These are phyloP conservation scores for Liparis tanakae DNA, from an alignment of 2,797 vertebrate species.

Conservation along the genomic window DNA sequence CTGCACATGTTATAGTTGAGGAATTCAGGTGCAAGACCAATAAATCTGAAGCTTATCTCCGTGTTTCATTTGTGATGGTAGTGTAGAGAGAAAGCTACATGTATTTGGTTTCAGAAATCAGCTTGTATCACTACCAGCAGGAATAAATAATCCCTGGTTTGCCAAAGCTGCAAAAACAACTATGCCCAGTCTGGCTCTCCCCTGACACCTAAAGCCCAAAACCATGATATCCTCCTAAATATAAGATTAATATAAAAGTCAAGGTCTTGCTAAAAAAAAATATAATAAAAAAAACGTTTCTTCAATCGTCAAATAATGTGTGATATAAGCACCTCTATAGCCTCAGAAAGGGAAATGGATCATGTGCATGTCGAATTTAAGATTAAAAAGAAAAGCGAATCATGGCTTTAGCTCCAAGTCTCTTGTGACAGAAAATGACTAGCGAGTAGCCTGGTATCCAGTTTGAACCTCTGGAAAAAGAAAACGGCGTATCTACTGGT, in stretches of 20 bases:
- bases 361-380: constrained; percentile 1
- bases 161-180: constrained; percentile 51
- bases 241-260: constrained; percentile 18
- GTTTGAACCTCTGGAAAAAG: neutral
- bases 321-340: neutral
- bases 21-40: neutral
- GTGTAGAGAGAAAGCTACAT: constrained; percentile 10
- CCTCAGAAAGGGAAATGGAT: neutral
- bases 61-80: constrained; percentile 13
- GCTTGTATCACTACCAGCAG: constrained; percentile 35
- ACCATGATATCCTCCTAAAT: constrained; percentile 26
- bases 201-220: constrained; percentile 25
- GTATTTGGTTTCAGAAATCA: constrained; percentile 35
- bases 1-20: neutral
- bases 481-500: constrained; percentile 2
- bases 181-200: constrained; percentile 38
- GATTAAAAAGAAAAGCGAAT: neutral
- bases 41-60: neutral
- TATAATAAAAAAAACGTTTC: neutral
- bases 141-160: constrained; percentile 47
- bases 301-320: constrained; percentile 10
- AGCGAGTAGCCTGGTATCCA: constrained; percentile 3
- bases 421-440: neutral
- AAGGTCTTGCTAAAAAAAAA: constrained; percentile 11
- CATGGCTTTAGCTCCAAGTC: constrained; percentile 1